Evolutionary conservation across 2,888 invertebrate genomes (phyloP), one percentile per base, ranked within the genome.

Genomic region (Lasioglossum malachurum): DNA sequence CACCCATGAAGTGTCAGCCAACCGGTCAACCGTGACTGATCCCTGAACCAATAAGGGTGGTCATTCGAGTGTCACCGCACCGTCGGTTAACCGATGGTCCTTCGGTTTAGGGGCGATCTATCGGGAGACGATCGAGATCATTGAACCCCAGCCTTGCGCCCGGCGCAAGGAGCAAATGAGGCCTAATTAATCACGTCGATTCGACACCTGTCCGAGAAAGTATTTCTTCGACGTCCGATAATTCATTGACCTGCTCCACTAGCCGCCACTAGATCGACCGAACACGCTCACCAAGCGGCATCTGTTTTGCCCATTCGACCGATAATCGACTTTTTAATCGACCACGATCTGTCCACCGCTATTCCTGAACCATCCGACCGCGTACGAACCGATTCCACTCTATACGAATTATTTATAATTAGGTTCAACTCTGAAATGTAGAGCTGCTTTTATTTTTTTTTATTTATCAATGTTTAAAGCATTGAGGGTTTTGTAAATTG

Each of bases 1-100:
- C 75, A 60, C 38, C 71, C 78, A 38, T 78, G 78, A 83, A 84
- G 78, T 83, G 75, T 84, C 84, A 84, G 84, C 64, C 75, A 64
- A 72, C 69, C 75, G 60, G 75, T 84, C 75, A 71, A 41, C 78
- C 78, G 64, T 84, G 84, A 78, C 84, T 84, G 84, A 84, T 84
- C 75, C 75, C 75, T 84, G 84, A 84, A 78, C 84, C 84, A 84
- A 84, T 84, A 84, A 84, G 84, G 84, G 84, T 83, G 35, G 75
- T 78, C 84, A 83, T 83, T 84, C 84, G 78, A 84, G 84, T 84
- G 78, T 84, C 84, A 44, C 64, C 60, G 78, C 84, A 78, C 83
- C 49, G 60, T 83, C 84, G 84, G 84, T 84, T 78, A 83, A 83
- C 84, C 84, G 75, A 84, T 83, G 84, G 49, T 75, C 75, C 84